Conservation (phyloP, 2,888 invertebrate species). For the Megastigmus dorsalis region DNA sequence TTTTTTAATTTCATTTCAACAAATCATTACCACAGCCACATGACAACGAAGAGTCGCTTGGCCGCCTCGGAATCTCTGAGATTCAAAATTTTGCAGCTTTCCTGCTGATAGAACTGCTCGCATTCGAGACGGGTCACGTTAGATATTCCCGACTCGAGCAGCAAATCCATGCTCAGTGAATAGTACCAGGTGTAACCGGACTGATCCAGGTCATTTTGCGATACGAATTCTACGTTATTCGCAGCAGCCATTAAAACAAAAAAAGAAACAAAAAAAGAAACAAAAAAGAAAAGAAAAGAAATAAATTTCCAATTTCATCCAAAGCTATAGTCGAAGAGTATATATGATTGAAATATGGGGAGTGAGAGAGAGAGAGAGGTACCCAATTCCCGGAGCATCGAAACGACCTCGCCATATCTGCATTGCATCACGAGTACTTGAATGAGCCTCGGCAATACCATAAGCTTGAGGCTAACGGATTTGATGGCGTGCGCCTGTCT, state of each 20-base stretch:
- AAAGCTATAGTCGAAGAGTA: too few relatives aligned
- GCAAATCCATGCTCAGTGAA: conserved; percentile 77
- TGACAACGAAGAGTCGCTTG: conserved; percentile 76
- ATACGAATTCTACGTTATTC: conserved; percentile 26
- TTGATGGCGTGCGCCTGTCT: conserved; percentile 70
- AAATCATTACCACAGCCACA: conserved; percentile 79
- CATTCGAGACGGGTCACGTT: conserved; percentile 76
- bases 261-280: background rate
- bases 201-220: conserved; percentile 65
- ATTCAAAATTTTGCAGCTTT: conserved; percentile 75
- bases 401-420: conserved; percentile 72
- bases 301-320: background rate
- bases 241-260: background rate
- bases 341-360: background rate
- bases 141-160: conserved; percentile 79
- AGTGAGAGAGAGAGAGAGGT: too few relatives aligned
- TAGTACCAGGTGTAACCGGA: conserved; percentile 79
- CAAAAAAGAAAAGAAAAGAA: background rate
- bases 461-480: conserved; percentile 65
- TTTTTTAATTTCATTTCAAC: background rate
- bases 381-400: conserved; percentile 74
- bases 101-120: conserved; percentile 77
- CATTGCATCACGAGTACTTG: conserved; percentile 70
- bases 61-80: conserved; percentile 76
- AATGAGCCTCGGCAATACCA: conserved; percentile 71